Evolutionary conservation across 2,797 vertebrate genomes (phyloP), one percentile per base, ranked within the genome.

Genomic region (Epinephelus awoara): DNA sequence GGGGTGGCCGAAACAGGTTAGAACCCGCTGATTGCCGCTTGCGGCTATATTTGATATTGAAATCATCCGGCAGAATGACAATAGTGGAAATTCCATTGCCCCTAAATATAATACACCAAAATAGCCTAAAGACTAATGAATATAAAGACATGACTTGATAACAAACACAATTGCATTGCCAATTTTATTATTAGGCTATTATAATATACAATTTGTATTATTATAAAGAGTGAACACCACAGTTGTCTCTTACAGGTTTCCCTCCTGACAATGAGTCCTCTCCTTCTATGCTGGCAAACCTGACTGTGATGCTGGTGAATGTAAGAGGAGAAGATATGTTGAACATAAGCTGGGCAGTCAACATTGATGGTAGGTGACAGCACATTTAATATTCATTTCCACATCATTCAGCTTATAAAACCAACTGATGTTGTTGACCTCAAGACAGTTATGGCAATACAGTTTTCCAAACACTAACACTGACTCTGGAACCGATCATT

Each of bases 311-410:
- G 6, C 21, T 13, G 29, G 75, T 88, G 34, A 70, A 14, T n/a
- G 29, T 29, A 1, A 54, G 2, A 13, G 21, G 19, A 72, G 2
- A 8, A n/a, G 15, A 10, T 2, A 27, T 14, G 47, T 21, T 94
- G 59, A 94, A 95, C 58, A 85, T 97, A 84, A 95, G 93, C 79
- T 97, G 96, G 96, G 88, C 86, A 25, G 85, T 97, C 70, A 92
- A 90, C 38, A 84, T 94, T 79, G 96, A 97, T 67, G 91, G 96
- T 97, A 88, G 82, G 91, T 89, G 18, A 71, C 8, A 46, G 23
- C 7, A 15, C 51, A 17, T 56, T 62, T 29, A 34, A 34, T 13
- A 19, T 13, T 25, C 23, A 29, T 14, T 62, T 27, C 17, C 4
- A 49, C 1, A 10, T 40, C 21, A 11, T 29, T 29, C 56, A 64